Conservation (phyloP, 2,888 invertebrate species). For the Synergus itoensis region DNA sequence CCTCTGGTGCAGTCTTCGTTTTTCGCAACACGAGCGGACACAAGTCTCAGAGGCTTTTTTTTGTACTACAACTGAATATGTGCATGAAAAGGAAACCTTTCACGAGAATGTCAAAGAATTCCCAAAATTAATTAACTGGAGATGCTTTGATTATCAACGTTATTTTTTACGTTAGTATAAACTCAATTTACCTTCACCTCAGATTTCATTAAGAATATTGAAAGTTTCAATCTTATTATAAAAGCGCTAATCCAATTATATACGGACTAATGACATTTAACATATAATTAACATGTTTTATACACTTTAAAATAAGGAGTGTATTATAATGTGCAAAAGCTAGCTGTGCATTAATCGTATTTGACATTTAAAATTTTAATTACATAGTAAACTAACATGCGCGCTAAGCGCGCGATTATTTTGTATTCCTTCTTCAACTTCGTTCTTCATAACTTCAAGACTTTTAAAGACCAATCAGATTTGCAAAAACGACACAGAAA, state of each 20-base stretch:
- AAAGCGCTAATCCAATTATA: not conserved
- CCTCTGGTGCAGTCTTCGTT: not conserved
- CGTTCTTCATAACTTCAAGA: too few relatives aligned
- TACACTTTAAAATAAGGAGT: too few relatives aligned
- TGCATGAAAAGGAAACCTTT: not conserved
- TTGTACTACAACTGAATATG: not conserved
- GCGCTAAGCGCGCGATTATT: too few relatives aligned
- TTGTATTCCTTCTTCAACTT: too few relatives aligned
- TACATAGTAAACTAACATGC: too few relatives aligned
- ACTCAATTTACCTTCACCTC: not conserved
- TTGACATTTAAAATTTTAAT: too few relatives aligned
- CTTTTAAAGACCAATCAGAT: too few relatives aligned
- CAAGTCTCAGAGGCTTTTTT: slow-evolving; percentile 20
- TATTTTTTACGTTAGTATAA: not conserved
- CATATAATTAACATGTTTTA: not conserved
- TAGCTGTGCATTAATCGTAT: too few relatives aligned
- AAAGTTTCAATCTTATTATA: not conserved
- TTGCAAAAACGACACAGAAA: too few relatives aligned
- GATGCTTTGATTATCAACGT: not conserved
- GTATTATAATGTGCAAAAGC: too few relatives aligned
- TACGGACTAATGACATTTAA: not conserved
- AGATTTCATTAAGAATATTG: not conserved
- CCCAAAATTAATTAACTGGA: not conserved
- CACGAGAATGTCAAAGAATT: not conserved
- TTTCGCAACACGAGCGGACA: slow-evolving; percentile 15